Evolutionary conservation across 2,113 vertebrate genomes (phyloP), one percentile per base, ranked within the genome.

Genomic region (Eurypyga helias): DNA sequence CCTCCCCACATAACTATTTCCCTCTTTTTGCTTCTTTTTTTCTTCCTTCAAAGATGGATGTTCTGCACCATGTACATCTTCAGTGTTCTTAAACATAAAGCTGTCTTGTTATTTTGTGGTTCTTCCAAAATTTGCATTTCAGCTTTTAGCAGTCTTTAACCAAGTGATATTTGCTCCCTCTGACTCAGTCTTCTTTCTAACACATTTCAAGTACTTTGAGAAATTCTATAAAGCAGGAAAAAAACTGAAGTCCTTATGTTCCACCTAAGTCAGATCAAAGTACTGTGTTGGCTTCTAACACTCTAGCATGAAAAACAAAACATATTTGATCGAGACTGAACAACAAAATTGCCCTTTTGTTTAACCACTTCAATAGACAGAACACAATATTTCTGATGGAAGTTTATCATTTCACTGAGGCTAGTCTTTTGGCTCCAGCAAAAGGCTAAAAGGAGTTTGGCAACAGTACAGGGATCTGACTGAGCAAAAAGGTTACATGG

Each of bases 31-130:
- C n/a, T 66, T 36, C 10, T 57, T 81, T 84, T 83, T 60, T 9
- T 20, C 34, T 71, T 89, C 19, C 49, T 73, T 84, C 43, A 64
- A 66, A 45, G 75, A 80, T 17, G 10, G 5, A 1, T 70, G 7
- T 69, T 33, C 25, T 48, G 24, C 0, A 0, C 29, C 25, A 41
- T 14, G 5, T 86, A 36, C n/a, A 9, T 71, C 36, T 66, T 58
- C 38, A 66, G 21, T 49, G 24, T 34, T 86, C 8, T 81, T 92
- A 77, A 54, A 62, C 13, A 17, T 54, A 65, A 93, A 71, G 6
- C 28, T 75, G 16, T 60, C 38, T 71, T 88, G 31, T 70, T 14
- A 66, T 78, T 91, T 93, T 58, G 21, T 23, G 49, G 2, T 70
- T 87, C 38, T 78, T 55, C 61, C 48, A 78, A 18, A 84, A 64